Evolutionary conservation across 2,888 invertebrate species (phyloP).

Genomic region (Suillia variegata): DNA sequence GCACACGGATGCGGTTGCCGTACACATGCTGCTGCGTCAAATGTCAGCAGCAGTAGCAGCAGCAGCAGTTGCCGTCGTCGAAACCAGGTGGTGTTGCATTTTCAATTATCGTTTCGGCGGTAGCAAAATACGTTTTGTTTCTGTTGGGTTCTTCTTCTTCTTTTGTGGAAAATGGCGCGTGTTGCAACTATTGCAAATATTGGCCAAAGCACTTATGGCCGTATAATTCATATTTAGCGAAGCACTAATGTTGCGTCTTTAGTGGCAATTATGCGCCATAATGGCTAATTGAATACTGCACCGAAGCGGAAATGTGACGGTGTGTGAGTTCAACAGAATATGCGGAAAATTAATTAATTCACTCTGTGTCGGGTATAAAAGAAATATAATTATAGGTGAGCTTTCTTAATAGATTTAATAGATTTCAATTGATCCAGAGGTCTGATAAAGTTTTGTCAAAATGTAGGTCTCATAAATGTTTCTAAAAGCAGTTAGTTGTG

Average conservation of each 20-base stretch:
- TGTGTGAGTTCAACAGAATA: no score
- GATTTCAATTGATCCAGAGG: no score
- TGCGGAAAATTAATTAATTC: no score
- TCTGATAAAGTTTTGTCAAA: no score
- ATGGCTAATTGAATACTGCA: not conserved
- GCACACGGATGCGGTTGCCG: no score
- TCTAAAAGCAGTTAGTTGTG: no score
- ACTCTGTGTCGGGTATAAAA: no score
- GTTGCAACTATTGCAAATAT: conserved; percentile 9
- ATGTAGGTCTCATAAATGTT: no score
- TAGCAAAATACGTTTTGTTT: not conserved
- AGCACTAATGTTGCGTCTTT: not conserved
- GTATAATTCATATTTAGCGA: not conserved
- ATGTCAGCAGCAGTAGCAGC: not conserved
- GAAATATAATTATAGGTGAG: no score
- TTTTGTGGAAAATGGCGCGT: not conserved
- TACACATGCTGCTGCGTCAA: no score
- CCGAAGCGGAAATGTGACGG: no score
- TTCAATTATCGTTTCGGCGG: conserved; percentile 7
- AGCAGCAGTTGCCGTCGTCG: not conserved
- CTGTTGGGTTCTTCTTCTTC: not conserved
- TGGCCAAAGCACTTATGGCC: conserved; percentile 3
- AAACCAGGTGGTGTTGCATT: conserved; percentile 4
- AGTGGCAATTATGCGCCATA: conserved; percentile 2
- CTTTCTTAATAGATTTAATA: no score